Evolutionary conservation across 2,797 vertebrate genomes (phyloP), one percentile per base, ranked within the genome.

Genomic region (Peromyscus melanophrys): DNA sequence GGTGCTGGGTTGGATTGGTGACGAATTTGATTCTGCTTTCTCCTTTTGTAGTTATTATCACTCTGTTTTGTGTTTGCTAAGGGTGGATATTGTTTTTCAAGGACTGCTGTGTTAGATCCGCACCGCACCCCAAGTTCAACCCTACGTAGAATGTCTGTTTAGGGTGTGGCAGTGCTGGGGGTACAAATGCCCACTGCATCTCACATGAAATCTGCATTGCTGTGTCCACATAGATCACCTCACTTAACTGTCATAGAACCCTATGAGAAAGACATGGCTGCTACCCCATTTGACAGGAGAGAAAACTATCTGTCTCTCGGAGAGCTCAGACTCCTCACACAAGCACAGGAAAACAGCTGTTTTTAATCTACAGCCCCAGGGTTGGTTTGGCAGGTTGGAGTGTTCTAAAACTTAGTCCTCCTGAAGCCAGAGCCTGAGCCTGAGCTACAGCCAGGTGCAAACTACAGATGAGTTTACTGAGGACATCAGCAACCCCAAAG

Each of bases 171-270:
- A 46, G 27, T 11, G 21, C n/a, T 59, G 27, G 8, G 90, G 34
- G 73, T 34, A 63, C 10, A 88, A 67, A 10, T 29, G 2, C 17
- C 67, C 73, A 6, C 6, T 65, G 13, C 16, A 17, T 75, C 75
- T 9, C 1, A 37, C 27, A 19, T 92, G 90, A 95, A 78, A 86
- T 94, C 13, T 77, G 76, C 43, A 82, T 69, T 65, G 6, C 65
- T 88, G 3, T 27, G 9, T 92, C 92, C 69, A 73, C 5, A 34
- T 27, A 14, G 59, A 67, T 78, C 27, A 71, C 23, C 63, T 80
- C 49, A 43, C 34, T 90, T 78, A 71, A 89, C 86, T 93, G 89
- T 93, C 55, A 94, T 9, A 80, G 82, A 93, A 78, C 21, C 21
- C 59, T 21, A 0, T 61, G 40, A 92, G 73, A 86, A 87, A 96